Evolutionary conservation across 2,888 invertebrate species (phyloP).

Genomic region (Campoplex nolae): DNA sequence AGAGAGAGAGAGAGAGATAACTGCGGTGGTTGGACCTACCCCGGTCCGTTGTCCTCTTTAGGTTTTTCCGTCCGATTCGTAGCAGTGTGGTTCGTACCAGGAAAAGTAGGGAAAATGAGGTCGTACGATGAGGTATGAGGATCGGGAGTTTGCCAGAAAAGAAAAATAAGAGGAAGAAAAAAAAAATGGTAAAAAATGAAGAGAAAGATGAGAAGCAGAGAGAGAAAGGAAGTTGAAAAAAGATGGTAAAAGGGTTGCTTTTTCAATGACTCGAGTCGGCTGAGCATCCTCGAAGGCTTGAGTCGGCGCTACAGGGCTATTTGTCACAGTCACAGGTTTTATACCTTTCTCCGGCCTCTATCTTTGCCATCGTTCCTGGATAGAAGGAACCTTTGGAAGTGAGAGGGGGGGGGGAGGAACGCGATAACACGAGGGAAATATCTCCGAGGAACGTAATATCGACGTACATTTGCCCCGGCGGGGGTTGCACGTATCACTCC

Average conservation of each 20-base stretch:
- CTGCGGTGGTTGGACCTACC: background rate
- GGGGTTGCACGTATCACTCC: background rate
- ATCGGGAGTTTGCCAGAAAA: constrained; percentile 54
- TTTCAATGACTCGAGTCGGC: constrained; percentile 43
- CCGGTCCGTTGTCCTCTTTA: constrained; percentile 50
- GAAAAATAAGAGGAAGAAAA: too few relatives aligned
- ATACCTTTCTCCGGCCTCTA: background rate
- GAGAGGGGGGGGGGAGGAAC: too few relatives aligned
- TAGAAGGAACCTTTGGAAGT: background rate
- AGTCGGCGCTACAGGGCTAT: constrained; percentile 38
- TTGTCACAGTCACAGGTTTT: constrained; percentile 57
- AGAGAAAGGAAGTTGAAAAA: background rate
- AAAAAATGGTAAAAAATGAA: background rate
- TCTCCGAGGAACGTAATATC: constrained; percentile 21
- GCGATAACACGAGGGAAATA: constrained; percentile 21
- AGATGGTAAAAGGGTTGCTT: constrained; percentile 23
- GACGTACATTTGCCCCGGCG: constrained; percentile 7
- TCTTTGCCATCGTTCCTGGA: constrained; percentile 17
- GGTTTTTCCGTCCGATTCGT: constrained; percentile 6
- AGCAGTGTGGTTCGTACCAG: constrained; percentile 10
- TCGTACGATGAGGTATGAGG: constrained; percentile 43
- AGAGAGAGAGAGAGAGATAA: background rate
- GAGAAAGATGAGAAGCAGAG: background rate
- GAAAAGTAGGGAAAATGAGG: constrained; percentile 50
- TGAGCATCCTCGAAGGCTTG: constrained; percentile 33